Evolutionary conservation across 2,113 vertebrate genomes (phyloP).

Genomic region (Cottus gobio): DNA sequence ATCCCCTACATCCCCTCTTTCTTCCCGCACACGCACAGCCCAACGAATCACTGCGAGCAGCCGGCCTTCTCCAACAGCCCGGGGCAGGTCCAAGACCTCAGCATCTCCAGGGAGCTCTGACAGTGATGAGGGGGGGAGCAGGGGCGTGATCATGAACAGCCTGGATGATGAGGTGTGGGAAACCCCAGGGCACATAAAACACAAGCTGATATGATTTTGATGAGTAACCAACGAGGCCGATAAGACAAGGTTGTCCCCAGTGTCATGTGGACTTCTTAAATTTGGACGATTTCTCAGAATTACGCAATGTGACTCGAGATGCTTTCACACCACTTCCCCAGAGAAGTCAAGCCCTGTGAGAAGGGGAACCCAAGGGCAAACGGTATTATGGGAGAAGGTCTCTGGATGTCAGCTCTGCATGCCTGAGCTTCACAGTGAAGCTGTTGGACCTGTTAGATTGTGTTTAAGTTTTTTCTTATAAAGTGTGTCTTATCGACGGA

Average conservation of each 20-base stretch:
- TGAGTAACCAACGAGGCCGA: neutral
- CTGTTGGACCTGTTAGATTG: neutral
- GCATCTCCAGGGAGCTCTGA: conserved; percentile 56
- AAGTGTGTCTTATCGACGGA: neutral
- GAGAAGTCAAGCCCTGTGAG: neutral
- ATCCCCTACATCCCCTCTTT: conserved; percentile 82
- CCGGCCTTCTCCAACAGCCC: conserved; percentile 53
- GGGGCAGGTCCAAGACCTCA: neutral
- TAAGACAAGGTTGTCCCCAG: neutral
- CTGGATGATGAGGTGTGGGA: neutral
- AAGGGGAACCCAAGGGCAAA: conserved; percentile 3
- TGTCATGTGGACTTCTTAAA: neutral
- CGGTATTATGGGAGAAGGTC: conserved; percentile 12
- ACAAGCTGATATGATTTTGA: neutral
- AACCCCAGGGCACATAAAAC: neutral
- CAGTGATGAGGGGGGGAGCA: too few species aligned
- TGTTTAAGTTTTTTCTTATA: neutral
- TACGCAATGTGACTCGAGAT: conserved; percentile 17
- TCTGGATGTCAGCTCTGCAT: conserved; percentile 23
- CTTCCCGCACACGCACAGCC: conserved; percentile 75
- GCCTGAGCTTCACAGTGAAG: conserved; percentile 28
- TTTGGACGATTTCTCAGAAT: too few species aligned
- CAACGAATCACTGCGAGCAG: conserved; percentile 48
- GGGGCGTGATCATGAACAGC: neutral
- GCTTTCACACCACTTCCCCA: neutral